Base-by-base conservation (phyloP, 2,113 vertebrate species). In the Vanacampus margaritifer region DNA sequence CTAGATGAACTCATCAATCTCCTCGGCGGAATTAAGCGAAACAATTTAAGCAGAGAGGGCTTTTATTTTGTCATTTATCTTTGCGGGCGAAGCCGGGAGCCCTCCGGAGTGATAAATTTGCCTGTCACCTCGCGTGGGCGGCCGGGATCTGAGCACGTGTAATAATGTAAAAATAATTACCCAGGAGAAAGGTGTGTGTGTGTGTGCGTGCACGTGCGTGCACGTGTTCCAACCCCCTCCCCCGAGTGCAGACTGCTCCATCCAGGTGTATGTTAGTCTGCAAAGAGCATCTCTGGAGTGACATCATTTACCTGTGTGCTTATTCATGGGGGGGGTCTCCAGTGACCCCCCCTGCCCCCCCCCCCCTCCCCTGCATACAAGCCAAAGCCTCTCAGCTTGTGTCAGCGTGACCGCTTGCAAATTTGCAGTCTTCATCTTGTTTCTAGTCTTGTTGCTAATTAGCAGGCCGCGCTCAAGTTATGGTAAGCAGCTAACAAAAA, bases 101-200 rank as follows among this genome's bases (percentile, higher is more conserved):
- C 89, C 88, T 85, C 87, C 70, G 75, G 80, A 86, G 87, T 92
- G 92, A 93, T 93, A 91, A 91, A 92, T 92, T 90, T 91, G 86
- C 91, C 90, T 92, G 92, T 92, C 91, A 93, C 86, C 89, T 89
- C 60, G 73, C 75, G 79, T 84, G 79, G 91, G 90, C 89, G 84
- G 86, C 87, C 85, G 72, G 89, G 88, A 92, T 92, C 90, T 90
- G 86, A 92, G 91, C 90, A 92, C 87, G 90, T 92, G 91, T 92
- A 92, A 92, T 92, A 92, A 92, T 93, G 91, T 92, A 92, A 90
- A 91, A 92, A 93, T 93, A 92, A 93, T 93, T 92, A 93, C 92
- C 91, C 91, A 78, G 75, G 90, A 90, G 92, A 92, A 80, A 88
- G 80, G 75, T 81, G 84, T 76, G 78, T 69, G 64, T 11, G 6